Evolutionary conservation across 1,140 invertebrate species (phyloP).

Genomic region (Eupristina koningsbergeri): DNA sequence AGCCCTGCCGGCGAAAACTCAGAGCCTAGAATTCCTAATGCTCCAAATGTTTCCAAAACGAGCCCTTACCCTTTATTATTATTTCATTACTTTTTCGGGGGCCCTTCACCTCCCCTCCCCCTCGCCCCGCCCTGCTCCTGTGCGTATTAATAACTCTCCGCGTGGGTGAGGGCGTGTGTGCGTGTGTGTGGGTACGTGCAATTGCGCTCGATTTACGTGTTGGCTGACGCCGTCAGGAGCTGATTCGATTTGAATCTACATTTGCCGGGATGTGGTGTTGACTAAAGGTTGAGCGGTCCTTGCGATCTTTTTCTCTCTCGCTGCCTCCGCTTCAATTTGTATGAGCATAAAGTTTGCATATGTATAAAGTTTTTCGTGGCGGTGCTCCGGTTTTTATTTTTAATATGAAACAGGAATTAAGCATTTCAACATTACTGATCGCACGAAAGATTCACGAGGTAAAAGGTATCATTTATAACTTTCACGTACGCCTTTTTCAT

Average conservation of each 20-base stretch:
- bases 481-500: neutral
- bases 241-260: constrained; percentile 40
- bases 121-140: no score
- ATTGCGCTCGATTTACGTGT: constrained; percentile 31
- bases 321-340: neutral
- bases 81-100: constrained; percentile 1
- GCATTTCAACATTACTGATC: neutral
- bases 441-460: neutral
- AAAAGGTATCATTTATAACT: constrained; percentile 9
- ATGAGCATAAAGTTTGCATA: neutral
- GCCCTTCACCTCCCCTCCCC: no score
- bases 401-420: neutral
- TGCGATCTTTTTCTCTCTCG: neutral
- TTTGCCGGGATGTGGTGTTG: neutral
- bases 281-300: neutral
- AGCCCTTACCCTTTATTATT: neutral
- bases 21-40: constrained; percentile 1
- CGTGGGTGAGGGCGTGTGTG: neutral
- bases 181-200: neutral
- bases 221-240: constrained; percentile 3
- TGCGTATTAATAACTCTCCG: no score
- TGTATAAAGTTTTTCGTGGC: neutral
- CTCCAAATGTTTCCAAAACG: neutral
- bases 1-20: neutral
- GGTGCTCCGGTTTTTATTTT: neutral